phyloP scores from a whole-genome alignment of 2,888 invertebrate genomes.

The Bombylius discolor region DNA sequence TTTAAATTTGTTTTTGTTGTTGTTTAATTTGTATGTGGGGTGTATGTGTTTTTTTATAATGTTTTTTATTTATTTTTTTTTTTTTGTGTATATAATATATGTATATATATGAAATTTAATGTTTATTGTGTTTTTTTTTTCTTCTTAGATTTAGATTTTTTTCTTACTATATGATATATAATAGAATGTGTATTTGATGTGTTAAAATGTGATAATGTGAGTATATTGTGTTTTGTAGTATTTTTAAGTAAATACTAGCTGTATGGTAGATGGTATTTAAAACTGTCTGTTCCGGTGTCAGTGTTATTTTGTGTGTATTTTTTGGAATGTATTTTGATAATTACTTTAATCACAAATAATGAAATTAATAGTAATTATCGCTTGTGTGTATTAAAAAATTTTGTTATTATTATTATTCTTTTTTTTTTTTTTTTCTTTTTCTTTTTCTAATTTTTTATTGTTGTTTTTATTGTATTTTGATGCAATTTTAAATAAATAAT shows the following conservation, averaged over 20 bases:
- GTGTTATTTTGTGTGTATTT: conserved; percentile 30
- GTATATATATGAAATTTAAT: too few relatives aligned
- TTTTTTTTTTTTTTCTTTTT: neutral
- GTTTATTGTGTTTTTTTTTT: neutral
- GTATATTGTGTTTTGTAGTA: conserved; percentile 11
- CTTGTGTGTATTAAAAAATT: neutral
- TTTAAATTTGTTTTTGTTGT: neutral
- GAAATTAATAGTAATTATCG: too few relatives aligned
- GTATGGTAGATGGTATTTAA: conserved; percentile 36
- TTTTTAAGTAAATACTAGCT: conserved; percentile 30
- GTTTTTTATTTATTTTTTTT: neutral
- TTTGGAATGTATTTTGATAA: conserved; percentile 28
- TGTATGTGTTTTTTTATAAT: neutral
- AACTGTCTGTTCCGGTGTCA: conserved; percentile 40
- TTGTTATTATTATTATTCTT: neutral
- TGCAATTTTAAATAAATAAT: too few relatives aligned
- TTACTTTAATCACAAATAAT: conserved; percentile 1
- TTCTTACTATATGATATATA: conserved; percentile 1
- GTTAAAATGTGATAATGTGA: neutral
- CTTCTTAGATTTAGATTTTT: neutral
- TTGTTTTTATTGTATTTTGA: too few relatives aligned
- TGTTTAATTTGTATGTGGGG: neutral
- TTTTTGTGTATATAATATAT: neutral
- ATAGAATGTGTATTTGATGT: neutral
- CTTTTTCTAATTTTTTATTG: neutral